phyloP scores from a whole-genome alignment of 2,888 invertebrate species.

The Zaprionus obscuricornis region DNA sequence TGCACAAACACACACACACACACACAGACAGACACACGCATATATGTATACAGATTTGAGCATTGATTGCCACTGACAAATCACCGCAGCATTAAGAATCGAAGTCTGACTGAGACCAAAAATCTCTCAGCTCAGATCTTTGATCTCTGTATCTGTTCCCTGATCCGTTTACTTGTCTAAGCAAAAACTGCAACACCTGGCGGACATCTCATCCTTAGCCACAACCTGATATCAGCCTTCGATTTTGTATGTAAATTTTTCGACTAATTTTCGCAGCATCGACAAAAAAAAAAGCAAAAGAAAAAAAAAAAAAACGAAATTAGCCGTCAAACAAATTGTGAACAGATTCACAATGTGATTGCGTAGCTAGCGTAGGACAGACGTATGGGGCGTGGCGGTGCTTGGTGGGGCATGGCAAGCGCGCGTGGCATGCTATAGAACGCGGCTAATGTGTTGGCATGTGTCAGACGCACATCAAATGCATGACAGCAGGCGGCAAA shows the following conservation, averaged over 20 bases:
- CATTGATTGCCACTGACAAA: constrained; percentile 44
- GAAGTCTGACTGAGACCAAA: too few relatives aligned
- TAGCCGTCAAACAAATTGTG: constrained; percentile 25
- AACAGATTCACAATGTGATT: constrained; percentile 16
- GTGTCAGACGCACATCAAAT: constrained; percentile 69
- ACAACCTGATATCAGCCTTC: constrained; percentile 5
- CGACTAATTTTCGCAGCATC: constrained; percentile 55
- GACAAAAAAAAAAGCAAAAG: constrained; percentile 38
- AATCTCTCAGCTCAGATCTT: too few relatives aligned
- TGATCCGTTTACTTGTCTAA: too few relatives aligned
- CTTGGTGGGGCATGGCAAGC: neutral
- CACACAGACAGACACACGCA: too few relatives aligned
- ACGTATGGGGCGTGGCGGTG: too few relatives aligned
- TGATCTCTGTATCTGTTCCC: too few relatives aligned
- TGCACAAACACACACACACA: too few relatives aligned
- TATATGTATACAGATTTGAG: constrained; percentile 31
- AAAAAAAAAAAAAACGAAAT: constrained; percentile 27
- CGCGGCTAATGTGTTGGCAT: constrained; percentile 64
- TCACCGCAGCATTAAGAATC: constrained; percentile 36
- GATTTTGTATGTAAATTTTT: constrained; percentile 65
- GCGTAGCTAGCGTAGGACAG: constrained; percentile 7
- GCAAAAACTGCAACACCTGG: constrained; percentile 39
- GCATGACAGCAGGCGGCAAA: constrained; percentile 49
- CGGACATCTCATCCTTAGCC: constrained; percentile 4
- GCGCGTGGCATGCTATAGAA: constrained; percentile 27